Evolutionary conservation across 2,113 vertebrate species (phyloP), one percentile per base, ranked within the genome.

Genomic region (Neogobius melanostomus): DNA sequence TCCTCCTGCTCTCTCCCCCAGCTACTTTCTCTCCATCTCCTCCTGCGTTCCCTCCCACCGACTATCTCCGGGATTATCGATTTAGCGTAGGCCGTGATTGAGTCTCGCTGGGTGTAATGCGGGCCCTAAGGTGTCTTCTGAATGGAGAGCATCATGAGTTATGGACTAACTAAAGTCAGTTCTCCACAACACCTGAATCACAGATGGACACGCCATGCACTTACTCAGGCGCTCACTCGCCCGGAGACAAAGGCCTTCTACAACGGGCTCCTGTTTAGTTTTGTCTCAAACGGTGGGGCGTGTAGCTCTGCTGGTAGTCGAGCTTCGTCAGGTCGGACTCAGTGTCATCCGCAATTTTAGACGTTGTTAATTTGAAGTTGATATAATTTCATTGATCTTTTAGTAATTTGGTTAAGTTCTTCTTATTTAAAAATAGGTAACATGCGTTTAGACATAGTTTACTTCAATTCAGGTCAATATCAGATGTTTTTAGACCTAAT

Each of bases 91-190:
- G 86, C 81, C 82, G 86, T 93, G 92, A 93, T 92, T 89, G 92
- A 93, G 90, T 89, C 91, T 91, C 88, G 72, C 80, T 71, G 87
- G 87, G 89, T 87, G 78, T 90, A 88, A 90, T 91, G 90, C 68
- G 75, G 85, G 87, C 91, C 91, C 91, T 85, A 80, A 91, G 90
- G 91, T 88, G 85, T 90, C 90, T 88, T 82, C 84, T 87, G 89
- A 87, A 91, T 88, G 88, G 86, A 91, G 87, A 91, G 87, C 90
- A 85, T 88, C 90, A 87, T 92, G 91, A 93, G 85, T 93, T 91
- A 91, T 91, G 87, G 86, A 88, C 87, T 86, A 87, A 90, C 89
- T 85, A 88, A 89, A 89, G 90, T 90, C 83, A 84, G 79, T 87
- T 82, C 78, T 85, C 83, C 82, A 89, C 84, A 89, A 85, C 82